phyloP scores from a whole-genome alignment of 2,888 invertebrate species.

The Pristionchus entomophagus region DNA sequence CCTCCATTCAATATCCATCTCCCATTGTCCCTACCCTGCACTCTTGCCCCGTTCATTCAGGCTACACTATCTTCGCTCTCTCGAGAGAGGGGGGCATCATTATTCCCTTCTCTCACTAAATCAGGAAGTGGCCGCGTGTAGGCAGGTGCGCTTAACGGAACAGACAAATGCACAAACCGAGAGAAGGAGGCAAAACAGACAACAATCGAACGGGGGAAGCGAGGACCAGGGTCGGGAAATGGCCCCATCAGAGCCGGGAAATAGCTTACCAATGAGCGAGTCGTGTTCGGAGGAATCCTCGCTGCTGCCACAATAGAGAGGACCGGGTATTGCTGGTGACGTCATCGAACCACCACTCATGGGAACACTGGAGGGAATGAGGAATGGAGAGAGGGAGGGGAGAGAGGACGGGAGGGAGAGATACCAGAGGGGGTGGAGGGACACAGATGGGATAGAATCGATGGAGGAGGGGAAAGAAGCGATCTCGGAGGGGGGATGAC shows the following conservation, averaged over 20 bases:
- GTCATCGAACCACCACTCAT: constrained; percentile 12
- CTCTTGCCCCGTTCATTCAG: neutral
- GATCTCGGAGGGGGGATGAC: constrained; percentile 2
- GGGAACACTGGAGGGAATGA: neutral
- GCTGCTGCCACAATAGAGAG: neutral
- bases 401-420: neutral
- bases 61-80: constrained; percentile 32
- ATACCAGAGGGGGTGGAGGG: constrained; percentile 35
- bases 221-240: neutral
- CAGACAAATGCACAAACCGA: constrained; percentile 12
- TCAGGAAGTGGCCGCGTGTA: constrained; percentile 11
- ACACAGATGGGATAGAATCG: constrained; percentile 33
- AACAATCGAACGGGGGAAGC: neutral
- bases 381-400: constrained; percentile 16
- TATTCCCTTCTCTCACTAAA: neutral
- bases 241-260: neutral
- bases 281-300: constrained; percentile 39
- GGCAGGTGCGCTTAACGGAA: constrained; percentile 1
- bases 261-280: constrained; percentile 40
- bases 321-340: neutral
- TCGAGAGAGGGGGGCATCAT: neutral
- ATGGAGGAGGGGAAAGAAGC: constrained; percentile 20
- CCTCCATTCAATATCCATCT: too few species aligned
- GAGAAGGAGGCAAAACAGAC: neutral
- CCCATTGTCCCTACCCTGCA: neutral